Evolutionary conservation across 2,797 vertebrate species (phyloP), one percentile per base, ranked within the genome.

Genomic region (Lateolabrax maculatus): DNA sequence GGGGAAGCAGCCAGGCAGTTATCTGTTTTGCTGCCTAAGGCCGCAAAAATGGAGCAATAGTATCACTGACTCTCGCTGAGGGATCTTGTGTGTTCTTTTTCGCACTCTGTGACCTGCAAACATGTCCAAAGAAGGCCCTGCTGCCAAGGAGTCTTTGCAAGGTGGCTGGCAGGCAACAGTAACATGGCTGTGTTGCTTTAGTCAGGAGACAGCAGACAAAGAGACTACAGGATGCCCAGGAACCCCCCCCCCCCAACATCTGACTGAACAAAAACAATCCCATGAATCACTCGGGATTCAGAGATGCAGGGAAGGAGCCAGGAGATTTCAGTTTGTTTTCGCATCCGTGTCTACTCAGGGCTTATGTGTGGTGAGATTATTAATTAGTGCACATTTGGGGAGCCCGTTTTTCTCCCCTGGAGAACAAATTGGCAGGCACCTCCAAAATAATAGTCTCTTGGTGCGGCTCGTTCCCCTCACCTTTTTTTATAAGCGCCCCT

Each of bases 211-310:
- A 77, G 87, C 92, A 95, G 88, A 96, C 95, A 96, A 96, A 96
- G 94, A 94, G 91, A 87, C 93, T 89, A 92, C 91, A 92, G 93
- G 94, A 93, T 93, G 91, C 90, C 90, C 90, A 89, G 85, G 89
- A 90, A 60, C 84, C 52, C 82, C 80, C 89, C 75, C 68, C 18
- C 69, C 91, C 81, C 71, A 84, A 92, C 90, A 94, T 92, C 91
- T 91, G 90, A 88, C 85, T 90, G 90, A 94, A 95, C 91, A 95
- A 94, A 95, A 94, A 95, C 94, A 94, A 94, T 92, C 90, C 90
- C 89, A 93, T 90, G 91, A 94, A 91, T 94, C 95, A 93, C 93
- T 90, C 68, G 94, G 92, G 94, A 95, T 85, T 86, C 86, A 81
- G 86, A 89, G 91, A 93, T 71, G 80, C 71, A 87, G 73, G 57